Conservation (phyloP, 2,113 vertebrate genomes). For the Echinops telfairi region DNA sequence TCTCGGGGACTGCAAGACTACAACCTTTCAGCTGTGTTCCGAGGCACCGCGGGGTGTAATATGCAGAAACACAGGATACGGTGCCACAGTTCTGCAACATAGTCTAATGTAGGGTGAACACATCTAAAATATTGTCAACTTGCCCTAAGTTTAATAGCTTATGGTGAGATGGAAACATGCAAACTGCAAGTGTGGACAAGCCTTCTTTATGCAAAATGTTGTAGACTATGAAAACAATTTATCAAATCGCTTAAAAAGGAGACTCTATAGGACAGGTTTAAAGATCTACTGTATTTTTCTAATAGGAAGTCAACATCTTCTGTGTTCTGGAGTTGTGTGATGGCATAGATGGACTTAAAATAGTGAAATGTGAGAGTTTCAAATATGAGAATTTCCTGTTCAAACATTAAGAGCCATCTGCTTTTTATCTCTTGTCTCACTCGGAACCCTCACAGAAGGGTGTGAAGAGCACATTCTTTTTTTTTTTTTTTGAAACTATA, state of each 20-base stretch:
- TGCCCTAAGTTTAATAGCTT: too few species aligned
- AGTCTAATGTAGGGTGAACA: too few species aligned
- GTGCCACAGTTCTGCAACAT: too few species aligned
- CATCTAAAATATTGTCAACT: too few species aligned
- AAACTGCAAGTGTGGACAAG: too few species aligned
- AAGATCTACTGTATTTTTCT: neutral
- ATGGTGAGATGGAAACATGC: too few species aligned
- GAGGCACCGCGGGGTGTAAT: too few species aligned
- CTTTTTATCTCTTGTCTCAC: neutral
- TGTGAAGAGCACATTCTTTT: neutral
- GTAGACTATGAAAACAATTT: neutral
- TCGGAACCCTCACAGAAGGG: neutral
- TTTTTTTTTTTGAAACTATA: neutral
- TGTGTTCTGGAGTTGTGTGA: neutral
- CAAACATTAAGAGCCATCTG: neutral
- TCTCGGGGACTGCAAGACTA: too few species aligned
- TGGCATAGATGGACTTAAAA: neutral
- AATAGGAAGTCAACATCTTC: neutral
- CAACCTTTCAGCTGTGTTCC: too few species aligned
- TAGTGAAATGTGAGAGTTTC: neutral
- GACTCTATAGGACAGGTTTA: neutral
- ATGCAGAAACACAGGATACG: too few species aligned
- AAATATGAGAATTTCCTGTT: neutral
- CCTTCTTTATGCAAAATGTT: too few species aligned
- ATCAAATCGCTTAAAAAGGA: neutral